Conservation (phyloP, 2,113 vertebrate genomes). For the Melanerpes aurifrons region DNA sequence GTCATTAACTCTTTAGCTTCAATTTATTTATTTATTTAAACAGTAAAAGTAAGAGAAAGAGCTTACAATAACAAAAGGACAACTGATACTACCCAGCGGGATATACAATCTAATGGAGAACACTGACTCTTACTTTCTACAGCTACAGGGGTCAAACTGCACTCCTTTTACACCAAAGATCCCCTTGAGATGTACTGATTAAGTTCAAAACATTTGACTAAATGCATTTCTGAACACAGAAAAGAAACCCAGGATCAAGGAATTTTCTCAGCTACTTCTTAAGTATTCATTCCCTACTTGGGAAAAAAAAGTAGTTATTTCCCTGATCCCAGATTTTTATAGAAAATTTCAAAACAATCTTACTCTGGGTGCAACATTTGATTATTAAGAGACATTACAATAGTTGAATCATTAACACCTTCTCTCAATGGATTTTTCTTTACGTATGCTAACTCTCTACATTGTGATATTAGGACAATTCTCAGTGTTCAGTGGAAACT, state of each 20-base stretch:
- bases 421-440: not conserved
- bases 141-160: constrained; percentile 47
- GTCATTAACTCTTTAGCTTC: constrained; percentile 72
- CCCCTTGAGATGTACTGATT: not conserved
- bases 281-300: not conserved
- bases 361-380: not conserved
- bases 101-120: constrained; percentile 62
- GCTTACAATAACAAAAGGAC: constrained; percentile 68
- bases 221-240: not conserved
- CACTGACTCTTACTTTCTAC: constrained; percentile 59
- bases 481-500: not conserved
- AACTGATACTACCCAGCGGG: constrained; percentile 71
- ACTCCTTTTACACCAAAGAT: constrained; percentile 26
- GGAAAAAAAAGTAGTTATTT: not conserved
- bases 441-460: not conserved
- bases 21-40: constrained; percentile 77
- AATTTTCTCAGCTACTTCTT: not conserved
- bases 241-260: not conserved
- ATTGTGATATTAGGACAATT: not conserved
- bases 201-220: not conserved
- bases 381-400: constrained; percentile 39
- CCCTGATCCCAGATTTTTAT: not conserved
- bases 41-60: constrained; percentile 63
- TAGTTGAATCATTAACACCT: constrained; percentile 7
- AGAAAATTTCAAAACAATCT: not conserved